Base-by-base conservation (phyloP, 1,140 invertebrate species). In the Medauroidea extradentata region DNA sequence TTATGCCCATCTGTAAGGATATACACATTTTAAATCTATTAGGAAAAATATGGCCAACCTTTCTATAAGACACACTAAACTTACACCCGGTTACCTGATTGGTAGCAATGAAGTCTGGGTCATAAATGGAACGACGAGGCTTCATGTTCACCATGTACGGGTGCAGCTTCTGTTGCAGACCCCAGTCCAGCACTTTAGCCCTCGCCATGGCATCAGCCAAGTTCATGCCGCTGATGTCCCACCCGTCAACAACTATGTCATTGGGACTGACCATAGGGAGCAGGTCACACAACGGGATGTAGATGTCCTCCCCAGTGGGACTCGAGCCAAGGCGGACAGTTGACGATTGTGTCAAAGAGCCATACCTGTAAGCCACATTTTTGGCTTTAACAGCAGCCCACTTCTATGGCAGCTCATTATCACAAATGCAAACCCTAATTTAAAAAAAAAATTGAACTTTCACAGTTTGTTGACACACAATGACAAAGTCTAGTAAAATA, bases 81-180 rank as follows among this genome's bases (percentile, higher is more conserved):
- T 18, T 19, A 64, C 43, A 16, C n/a, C 9, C 16, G 59, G 78
- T 73, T 67, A 86, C 86, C 78, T 97, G 94, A 79, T 98, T 98
- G 48, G 92, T 88, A n/a, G 96, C 96, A 67, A 98, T 96, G 69
- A 96, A 98, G 69, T 96, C 91, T 1, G 88, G 82, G 71, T 88
- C 85, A 71, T 95, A 98, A 53, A 96, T 85, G 0, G 93, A 91
- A 9, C 90, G 89, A 14, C 89, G 80, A 0, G 96, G 95, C 66
- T 84, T 85, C 66, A 96, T 78, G 0, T 79, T 65, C 1, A 79
- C 69, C 85, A 98, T 86, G 49, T 89, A 74, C 0, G 87, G 81
- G 60, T 79, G 81, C 0, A 97, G 71, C 73, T 93, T 84, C 61
- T 87, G 79, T 67, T 89, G 87, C 2, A 91, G 73, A 56, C 83